Evolutionary conservation across 2,888 invertebrate species (phyloP), one percentile per base, ranked within the genome.

Genomic region (Helleia helle): DNA sequence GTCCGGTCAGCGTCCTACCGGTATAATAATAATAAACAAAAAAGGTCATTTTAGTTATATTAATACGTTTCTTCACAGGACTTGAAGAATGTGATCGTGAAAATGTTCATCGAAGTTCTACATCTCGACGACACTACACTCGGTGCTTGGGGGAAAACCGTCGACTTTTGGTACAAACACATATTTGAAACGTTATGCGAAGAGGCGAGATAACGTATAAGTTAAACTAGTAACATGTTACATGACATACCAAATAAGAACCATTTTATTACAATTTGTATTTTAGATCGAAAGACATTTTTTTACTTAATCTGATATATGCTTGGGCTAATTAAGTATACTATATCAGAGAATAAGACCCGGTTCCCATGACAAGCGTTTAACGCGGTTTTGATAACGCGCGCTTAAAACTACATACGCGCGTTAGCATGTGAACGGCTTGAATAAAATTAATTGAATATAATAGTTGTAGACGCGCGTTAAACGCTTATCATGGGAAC

Each of bases 81-180:
- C 38, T 61, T 86, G 36, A 84, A 85, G 62, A 62, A 68, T 15
- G 75, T 77, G 2, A 62, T 86, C 51, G 79, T 84, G 37, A 71
- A 71, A 41, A 71, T 86, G 74, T 81, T 83, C 52, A 72, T 79
- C 14, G 80, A 86, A 43, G 74, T 79, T 0, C 53, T 85, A 1
- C 61, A 77, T 1, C 56, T 80, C 14, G 77, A 83, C 43, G 62
- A 58, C 2, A 47, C 54, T 0, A 80, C 80, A 0, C 64, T 86
- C 4, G 62, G 61, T 4, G 73, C 81, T 3, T 86, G 86, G 86
- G 71, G 70, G 34, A 80, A 76, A 50, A 62, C 79, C 0, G 71
- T 85, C 2, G 75, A 75, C 22, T 85, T 86, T 61, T 81, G 76
- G 73, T 86, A 80, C 63, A 74, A 73, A 40, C 63, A 83, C 55